A percentile compares a stretch with the other conserved stretches of the same genome.
These are phyloP conservation scores for Empidonax alnorum DNA, from an alignment of 2,113 vertebrate species.

Conservation along the genomic window DNA sequence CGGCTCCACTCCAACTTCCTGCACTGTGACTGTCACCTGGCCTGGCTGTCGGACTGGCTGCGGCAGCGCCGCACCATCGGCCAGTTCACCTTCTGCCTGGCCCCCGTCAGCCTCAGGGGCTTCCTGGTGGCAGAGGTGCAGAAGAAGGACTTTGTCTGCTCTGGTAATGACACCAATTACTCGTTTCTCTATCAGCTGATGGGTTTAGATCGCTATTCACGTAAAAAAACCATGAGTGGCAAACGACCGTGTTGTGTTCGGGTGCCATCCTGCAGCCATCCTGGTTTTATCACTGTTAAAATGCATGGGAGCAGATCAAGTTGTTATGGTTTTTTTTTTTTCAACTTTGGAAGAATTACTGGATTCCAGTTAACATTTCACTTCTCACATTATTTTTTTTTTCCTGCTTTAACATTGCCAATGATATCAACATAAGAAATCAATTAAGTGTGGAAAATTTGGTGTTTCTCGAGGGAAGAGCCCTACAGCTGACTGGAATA, in stretches of 20 bases:
- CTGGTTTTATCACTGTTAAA: background rate
- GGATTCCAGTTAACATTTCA: constrained; percentile 21
- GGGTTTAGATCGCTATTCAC: background rate
- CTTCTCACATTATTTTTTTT: constrained; percentile 27
- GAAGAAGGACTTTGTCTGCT: constrained; percentile 95
- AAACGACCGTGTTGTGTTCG: background rate
- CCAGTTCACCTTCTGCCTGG: constrained; percentile 97
- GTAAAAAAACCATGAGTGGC: background rate
- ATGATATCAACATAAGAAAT: constrained; percentile 37
- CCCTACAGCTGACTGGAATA: constrained; percentile 21
- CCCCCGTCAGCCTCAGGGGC: constrained; percentile 91
- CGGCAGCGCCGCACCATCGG: constrained; percentile 89
- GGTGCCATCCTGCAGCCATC: background rate
- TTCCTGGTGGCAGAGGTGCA: constrained; percentile 95
- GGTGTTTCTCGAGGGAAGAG: constrained; percentile 27
- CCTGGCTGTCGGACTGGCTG: constrained; percentile 98
- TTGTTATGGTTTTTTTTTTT: background rate
- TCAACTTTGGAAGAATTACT: background rate
- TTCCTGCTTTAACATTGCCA: background rate
- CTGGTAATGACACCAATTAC: constrained; percentile 77
- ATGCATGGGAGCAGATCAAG: background rate
- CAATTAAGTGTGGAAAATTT: constrained; percentile 42
- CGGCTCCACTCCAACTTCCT: constrained; percentile 97
- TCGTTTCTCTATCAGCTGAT: background rate
- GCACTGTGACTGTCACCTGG: constrained; percentile 96